Evolutionary conservation across 53 echinoderm and acorn worm species (phyloP), one percentile per base, ranked within the genome.

Genomic region (Holothuria scabra): DNA sequence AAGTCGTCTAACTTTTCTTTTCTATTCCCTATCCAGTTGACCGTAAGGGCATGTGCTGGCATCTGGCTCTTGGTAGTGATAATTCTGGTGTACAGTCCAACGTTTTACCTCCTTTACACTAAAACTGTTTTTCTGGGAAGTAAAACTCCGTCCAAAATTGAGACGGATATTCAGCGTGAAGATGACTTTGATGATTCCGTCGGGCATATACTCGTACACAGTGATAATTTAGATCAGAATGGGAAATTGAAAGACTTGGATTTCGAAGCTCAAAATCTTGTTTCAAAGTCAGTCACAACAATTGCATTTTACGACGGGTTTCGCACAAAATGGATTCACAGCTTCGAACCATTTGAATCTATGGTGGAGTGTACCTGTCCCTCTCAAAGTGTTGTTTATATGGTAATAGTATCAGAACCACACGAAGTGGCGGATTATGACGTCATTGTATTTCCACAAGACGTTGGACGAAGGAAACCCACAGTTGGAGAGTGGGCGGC

Each of bases 391-490:
- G 31, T 65, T 28, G 65, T 24, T 13, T 65, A 65, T 16, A 31
- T 65, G 28, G n/a, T 10, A 18, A 24, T 7, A 28, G 25, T 65
- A 7, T 20, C 28, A 29, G 65, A 65, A 65, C 14, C 65, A 24
- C 26, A 28, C 65, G 31, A 65, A 31, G 28, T 65, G 65, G 65
- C 65, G 2, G 65, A 65, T 65, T 65, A 65, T 65, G 65, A 65
- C 65, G 65, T 65, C 65, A 65, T 28, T 10, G 31, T 65, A 13
- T 65, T 65, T 22, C 65, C 65, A 3, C 65, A 65, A 65, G 65
- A 24, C 19, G 18, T 5, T 65, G 65, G 31, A 65, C 65, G 65
- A 1, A 65, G 65, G 18, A 65, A 12, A 31, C 65, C 65, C 3
- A 24, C 65, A 22, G 65, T 65, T 0, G 18, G n/a, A 12, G 28